A percentile compares a stretch with the other conserved stretches of the same genome.
phyloP scores from a whole-genome alignment of 2,888 invertebrate species.

The Escarpia spicata region DNA sequence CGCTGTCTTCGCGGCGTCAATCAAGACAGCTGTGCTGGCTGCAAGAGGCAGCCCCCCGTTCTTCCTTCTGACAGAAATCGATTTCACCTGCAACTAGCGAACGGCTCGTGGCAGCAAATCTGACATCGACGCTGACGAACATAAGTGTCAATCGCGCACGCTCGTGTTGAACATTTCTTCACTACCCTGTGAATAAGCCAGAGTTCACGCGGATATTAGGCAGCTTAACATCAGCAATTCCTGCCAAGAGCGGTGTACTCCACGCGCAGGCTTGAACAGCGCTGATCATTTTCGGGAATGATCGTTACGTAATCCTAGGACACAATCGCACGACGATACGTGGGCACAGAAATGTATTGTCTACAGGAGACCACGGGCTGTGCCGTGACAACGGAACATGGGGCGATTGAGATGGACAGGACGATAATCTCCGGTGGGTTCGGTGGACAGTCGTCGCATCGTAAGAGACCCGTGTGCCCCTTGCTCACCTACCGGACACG shows the following conservation, averaged over 20 bases:
- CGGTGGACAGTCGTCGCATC: not conserved
- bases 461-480: not conserved
- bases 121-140: not conserved
- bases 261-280: not conserved
- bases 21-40: not conserved
- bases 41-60: not conserved
- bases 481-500: not conserved
- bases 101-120: not conserved
- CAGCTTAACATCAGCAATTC: not conserved
- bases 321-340: not conserved
- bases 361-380: not conserved
- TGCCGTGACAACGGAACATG: not conserved
- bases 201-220: not conserved
- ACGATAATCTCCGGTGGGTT: not conserved
- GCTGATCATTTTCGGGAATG: not conserved
- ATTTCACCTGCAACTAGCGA: not conserved
- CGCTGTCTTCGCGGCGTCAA: not conserved
- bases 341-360: not conserved
- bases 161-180: not conserved
- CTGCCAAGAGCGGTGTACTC: not conserved
- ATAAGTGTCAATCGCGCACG: not conserved
- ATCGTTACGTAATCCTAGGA: not conserved
- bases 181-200: not conserved
- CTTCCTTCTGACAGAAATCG: not conserved
- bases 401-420: not conserved